Base-by-base conservation (phyloP, 2,113 vertebrate genomes). In the Alaudala cheleensis region DNA sequence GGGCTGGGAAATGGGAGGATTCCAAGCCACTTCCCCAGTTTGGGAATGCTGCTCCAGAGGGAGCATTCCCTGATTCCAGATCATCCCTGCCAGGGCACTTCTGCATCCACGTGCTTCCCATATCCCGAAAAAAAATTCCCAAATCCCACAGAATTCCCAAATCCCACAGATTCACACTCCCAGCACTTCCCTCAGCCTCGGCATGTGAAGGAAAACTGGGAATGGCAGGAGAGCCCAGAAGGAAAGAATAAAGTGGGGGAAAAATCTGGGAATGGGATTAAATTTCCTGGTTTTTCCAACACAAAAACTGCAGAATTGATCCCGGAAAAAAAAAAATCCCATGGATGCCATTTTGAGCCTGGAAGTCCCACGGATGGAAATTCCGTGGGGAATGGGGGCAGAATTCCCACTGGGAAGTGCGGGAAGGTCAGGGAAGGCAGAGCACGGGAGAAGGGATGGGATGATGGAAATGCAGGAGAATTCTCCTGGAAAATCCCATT, bases 281-380 rank as follows among this genome's bases (percentile, higher is more conserved):
- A 67, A 83, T 22, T 5, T 5, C 28, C 10, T 6, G 0, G 0
- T 44, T 88, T 40, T 29, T 6, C 64, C 4, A 9, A 7, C 10
- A 18, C 12, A 7, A 57, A 3, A 73, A 13, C 69, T 39, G 10
- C 16, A 3, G 50, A 45, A 44, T 56, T 14, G 33, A 70, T 62
- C 72, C 19, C 0, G 11, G 9, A 12, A 5, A n/a, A 57, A 67
- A 49, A 33, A 4, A 23, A 45, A n/a, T 5, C 14, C 24, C 67
- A 56, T 0, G 77, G 91, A n/a, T 91, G 90, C 88, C 88, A 80
- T 93, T 81, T 95, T 77, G 79, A 86, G 77, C 57, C 26, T 88
- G 29, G 14, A 53, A 1, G 5, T 28, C 73, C 10, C 51, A 71
- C 0, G 5, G 61, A 19, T 44, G 45, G 56, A 45, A 91, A 80